A percentile compares a stretch with the other conserved stretches of the same genome.
These are phyloP conservation scores for Lagopus muta DNA, from an alignment of 2,113 vertebrate species.

Conservation along the genomic window DNA sequence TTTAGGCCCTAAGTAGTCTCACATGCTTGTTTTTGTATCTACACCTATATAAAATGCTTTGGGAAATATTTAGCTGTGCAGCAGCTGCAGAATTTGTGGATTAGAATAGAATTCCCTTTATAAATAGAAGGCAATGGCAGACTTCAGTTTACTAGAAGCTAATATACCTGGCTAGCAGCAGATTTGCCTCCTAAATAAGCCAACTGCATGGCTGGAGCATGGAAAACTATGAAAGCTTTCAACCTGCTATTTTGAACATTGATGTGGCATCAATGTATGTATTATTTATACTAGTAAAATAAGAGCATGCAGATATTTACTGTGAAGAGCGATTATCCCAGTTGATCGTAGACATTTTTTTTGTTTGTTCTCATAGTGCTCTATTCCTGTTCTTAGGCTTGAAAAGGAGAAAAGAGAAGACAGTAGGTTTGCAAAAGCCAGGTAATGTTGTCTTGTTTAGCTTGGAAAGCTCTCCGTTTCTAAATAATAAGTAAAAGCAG, in stretches of 20 bases:
- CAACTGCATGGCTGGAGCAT: background rate
- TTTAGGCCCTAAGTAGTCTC: background rate
- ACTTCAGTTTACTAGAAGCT: background rate
- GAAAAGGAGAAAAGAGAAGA: background rate
- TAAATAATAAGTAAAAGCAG: slow-evolving; percentile 55
- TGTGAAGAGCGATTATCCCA: background rate
- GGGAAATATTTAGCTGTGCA: background rate
- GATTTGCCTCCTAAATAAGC: background rate
- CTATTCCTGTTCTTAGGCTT: background rate
- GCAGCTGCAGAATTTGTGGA: background rate
- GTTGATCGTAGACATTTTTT: background rate
- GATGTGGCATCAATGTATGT: background rate
- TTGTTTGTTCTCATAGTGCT: background rate
- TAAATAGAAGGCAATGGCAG: background rate
- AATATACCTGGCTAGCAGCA: background rate
- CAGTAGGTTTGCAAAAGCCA: background rate
- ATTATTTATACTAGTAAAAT: background rate
- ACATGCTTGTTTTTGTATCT: background rate
- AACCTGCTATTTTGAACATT: background rate
- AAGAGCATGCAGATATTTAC: background rate
- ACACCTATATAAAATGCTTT: background rate
- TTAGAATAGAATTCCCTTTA: background rate
- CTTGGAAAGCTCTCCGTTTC: slow-evolving; percentile 23
- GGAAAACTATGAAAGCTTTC: background rate
- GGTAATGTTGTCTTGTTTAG: slow-evolving; percentile 27